A percentile compares a stretch with the other conserved stretches of the same genome.
Evolutionary conservation across 2,113 vertebrate species (phyloP).

Genomic region (Dolichotis patagonum): DNA sequence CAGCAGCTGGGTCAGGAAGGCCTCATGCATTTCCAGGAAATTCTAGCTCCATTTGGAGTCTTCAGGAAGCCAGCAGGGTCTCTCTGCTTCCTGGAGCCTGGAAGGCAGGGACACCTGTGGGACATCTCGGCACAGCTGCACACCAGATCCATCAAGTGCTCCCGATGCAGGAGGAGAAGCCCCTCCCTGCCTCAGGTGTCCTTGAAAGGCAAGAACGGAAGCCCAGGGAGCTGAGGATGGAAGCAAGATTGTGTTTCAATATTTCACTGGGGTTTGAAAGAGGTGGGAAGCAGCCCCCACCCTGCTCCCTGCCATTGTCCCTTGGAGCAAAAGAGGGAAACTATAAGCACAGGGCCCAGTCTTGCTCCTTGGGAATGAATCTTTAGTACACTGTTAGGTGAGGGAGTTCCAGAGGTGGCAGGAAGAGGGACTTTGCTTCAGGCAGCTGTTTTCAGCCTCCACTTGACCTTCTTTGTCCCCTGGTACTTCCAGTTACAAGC

Average conservation of each 20-base stretch:
- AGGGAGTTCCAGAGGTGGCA: neutral
- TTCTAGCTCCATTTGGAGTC: neutral
- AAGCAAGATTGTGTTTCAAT: neutral
- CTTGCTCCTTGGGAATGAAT: neutral
- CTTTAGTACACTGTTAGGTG: too few species aligned
- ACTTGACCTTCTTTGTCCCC: neutral
- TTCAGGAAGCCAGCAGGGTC: neutral
- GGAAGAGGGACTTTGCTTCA: neutral
- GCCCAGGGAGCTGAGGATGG: neutral
- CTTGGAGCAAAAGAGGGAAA: neutral
- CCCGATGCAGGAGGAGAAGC: neutral
- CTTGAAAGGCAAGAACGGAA: neutral
- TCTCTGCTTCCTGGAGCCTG: neutral
- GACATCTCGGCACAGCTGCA: neutral
- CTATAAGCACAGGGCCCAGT: neutral
- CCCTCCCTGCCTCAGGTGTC: neutral
- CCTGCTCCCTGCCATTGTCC: rapidly evolving
- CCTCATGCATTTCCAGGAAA: neutral
- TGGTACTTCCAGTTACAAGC: neutral
- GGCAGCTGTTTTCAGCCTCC: neutral
- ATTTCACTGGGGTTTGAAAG: neutral
- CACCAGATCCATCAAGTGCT: too few species aligned
- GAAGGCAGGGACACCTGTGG: neutral
- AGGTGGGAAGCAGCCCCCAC: neutral
- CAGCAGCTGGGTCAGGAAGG: neutral